Conservation (phyloP, 2,888 invertebrate genomes). For the Sturmia bella region DNA sequence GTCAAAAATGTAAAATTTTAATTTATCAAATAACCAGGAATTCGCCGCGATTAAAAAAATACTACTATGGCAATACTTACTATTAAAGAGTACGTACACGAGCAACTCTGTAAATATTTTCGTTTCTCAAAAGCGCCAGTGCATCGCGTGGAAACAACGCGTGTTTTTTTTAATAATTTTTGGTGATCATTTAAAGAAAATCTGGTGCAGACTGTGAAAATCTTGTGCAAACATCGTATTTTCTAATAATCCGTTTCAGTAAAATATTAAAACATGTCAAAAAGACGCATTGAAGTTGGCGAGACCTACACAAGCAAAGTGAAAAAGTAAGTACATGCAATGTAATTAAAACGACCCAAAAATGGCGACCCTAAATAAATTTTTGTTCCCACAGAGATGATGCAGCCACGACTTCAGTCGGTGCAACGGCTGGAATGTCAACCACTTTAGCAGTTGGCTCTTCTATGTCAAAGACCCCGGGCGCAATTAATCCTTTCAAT, state of each 20-base stretch:
- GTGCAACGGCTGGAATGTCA: not conserved
- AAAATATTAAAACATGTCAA: slow-evolving; percentile 84
- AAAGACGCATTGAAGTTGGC: slow-evolving; percentile 92
- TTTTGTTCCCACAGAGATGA: slow-evolving; percentile 37
- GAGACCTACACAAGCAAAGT: slow-evolving; percentile 88
- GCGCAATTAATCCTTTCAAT: slow-evolving; percentile 89
- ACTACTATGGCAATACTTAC: no score
- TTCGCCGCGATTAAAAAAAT: no score
- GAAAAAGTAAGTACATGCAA: slow-evolving; percentile 85
- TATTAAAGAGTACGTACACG: no score
- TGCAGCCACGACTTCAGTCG: slow-evolving; percentile 54
- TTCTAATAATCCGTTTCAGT: slow-evolving; percentile 14
- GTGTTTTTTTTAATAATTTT: slow-evolving; percentile 63
- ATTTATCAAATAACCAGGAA: no score
- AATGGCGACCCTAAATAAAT: slow-evolving; percentile 40
- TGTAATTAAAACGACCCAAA: not conserved
- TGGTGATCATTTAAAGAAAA: not conserved
- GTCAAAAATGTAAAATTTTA: no score
- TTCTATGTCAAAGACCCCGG: slow-evolving; percentile 78
- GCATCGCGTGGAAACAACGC: slow-evolving; percentile 59
- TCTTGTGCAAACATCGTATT: not conserved
- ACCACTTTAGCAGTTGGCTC: slow-evolving; percentile 48
- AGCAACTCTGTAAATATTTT: no score
- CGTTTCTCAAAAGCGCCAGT: no score
- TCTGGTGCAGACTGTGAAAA: not conserved